Conservation (phyloP, 92 coral and sea anemone genomes). For the Meandrina meandrites region DNA sequence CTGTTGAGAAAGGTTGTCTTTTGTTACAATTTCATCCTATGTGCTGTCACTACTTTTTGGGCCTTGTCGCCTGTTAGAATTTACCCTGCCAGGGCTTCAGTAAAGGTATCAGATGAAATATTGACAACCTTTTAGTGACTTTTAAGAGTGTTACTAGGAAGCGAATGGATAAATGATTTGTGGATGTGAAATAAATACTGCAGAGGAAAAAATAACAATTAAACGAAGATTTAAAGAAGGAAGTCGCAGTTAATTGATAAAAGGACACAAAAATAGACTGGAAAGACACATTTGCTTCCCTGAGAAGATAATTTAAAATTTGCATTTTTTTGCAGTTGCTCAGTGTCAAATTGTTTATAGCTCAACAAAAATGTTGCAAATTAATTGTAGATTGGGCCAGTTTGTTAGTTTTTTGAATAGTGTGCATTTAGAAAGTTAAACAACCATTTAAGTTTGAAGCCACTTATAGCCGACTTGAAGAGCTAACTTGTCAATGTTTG, state of each 20-base stretch:
- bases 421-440: not conserved
- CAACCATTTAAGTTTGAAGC: not conserved
- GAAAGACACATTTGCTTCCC: no score
- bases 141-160: not conserved
- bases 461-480: not conserved
- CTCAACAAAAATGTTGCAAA: not conserved
- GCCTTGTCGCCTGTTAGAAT: no score
- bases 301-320: no score
- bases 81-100: no score
- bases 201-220: not conserved
- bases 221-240: no score
- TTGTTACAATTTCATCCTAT: no score
- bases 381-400: not conserved
- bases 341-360: not conserved
- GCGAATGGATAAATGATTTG: not conserved
- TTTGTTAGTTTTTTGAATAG: not conserved
- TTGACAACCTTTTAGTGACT: not conserved
- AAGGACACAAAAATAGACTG: not conserved
- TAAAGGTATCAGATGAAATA: no score
- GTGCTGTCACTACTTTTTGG: no score
- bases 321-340: no score
- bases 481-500: not conserved
- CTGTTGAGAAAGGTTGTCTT: no score
- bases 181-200: not conserved
- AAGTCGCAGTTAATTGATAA: not conserved